phyloP scores from a whole-genome alignment of 1,140 invertebrate species.

The Dendroctonus valens region DNA sequence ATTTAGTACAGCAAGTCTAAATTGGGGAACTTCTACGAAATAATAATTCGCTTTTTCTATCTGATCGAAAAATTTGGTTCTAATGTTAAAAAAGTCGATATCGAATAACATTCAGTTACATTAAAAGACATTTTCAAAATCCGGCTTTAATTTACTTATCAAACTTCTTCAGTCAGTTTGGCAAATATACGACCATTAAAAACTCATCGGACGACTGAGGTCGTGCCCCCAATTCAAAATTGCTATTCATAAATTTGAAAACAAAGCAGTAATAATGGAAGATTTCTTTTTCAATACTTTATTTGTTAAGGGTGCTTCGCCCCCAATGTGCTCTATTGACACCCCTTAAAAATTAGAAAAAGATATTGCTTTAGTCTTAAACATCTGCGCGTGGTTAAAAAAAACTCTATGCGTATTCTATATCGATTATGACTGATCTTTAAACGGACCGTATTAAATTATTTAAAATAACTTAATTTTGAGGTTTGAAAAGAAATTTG shows the following conservation, averaged over 20 bases:
- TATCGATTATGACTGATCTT: constrained; percentile 12
- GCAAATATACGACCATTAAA: constrained; percentile 18
- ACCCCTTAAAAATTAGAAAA: constrained; percentile 37
- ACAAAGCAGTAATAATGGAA: constrained; percentile 32
- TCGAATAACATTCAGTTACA: no score
- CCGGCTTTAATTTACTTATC: neutral
- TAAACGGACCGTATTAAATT: no score
- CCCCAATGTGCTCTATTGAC: constrained; percentile 32
- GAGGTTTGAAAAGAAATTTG: no score
- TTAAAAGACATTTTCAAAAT: constrained; percentile 1
- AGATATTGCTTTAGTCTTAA: constrained; percentile 24
- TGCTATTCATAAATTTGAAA: constrained; percentile 32
- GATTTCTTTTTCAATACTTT: constrained; percentile 33
- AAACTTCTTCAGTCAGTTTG: constrained; percentile 4
- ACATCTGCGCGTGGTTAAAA: constrained; percentile 36
- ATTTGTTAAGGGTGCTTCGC: constrained; percentile 34
- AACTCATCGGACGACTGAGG: constrained; percentile 12
- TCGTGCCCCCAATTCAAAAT: constrained; percentile 7
- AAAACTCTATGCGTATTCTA: constrained; percentile 10
- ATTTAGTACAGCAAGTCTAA: no score
- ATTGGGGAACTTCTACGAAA: no score
- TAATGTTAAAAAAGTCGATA: no score
- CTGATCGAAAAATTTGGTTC: no score
- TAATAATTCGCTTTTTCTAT: no score
- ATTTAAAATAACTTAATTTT: no score